A percentile compares a stretch with the other conserved stretches of the same genome.
These are phyloP conservation scores for Carcinoscorpius rotundicauda DNA, from an alignment of 1,140 invertebrate genomes.

Conservation along the genomic window DNA sequence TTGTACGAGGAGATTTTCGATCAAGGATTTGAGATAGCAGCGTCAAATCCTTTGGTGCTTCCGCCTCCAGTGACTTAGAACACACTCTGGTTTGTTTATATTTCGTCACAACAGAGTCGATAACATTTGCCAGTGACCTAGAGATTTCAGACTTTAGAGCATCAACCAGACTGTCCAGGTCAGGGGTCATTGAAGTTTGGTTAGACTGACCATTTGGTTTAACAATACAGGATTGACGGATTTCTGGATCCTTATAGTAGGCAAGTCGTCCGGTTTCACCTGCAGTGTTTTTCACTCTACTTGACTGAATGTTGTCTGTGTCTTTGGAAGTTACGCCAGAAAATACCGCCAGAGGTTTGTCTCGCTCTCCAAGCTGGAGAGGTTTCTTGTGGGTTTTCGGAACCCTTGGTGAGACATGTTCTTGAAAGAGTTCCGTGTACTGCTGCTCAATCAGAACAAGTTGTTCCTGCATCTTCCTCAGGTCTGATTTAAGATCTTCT, in stretches of 20 bases:
- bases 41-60: slow-evolving; percentile 3
- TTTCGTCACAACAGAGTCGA: slow-evolving; percentile 72
- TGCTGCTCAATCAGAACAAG: slow-evolving; percentile 80
- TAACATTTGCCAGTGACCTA: slow-evolving; percentile 64
- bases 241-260: background rate
- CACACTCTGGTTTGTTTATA: slow-evolving; percentile 47
- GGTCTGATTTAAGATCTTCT: slow-evolving; percentile 65
- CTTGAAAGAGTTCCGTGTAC: slow-evolving; percentile 59
- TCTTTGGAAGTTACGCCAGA: too few relatives aligned
- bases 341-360: too few relatives aligned
- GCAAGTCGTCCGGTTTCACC: background rate
- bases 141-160: slow-evolving; percentile 79
- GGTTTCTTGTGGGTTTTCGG: too few relatives aligned
- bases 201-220: slow-evolving; percentile 16
- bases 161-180: slow-evolving; percentile 74
- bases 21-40: slow-evolving; percentile 54
- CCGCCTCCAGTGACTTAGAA: slow-evolving; percentile 31
- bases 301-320: too few relatives aligned
- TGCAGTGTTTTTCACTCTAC: too few relatives aligned
- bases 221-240: slow-evolving; percentile 17
- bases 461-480: slow-evolving; percentile 75
- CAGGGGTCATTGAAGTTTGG: slow-evolving; percentile 28
- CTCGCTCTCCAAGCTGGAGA: too few relatives aligned
- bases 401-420: too few relatives aligned
- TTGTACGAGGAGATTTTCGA: slow-evolving; percentile 63